Conservation (phyloP, 2,888 invertebrate species). For the Dynastes maya region DNA sequence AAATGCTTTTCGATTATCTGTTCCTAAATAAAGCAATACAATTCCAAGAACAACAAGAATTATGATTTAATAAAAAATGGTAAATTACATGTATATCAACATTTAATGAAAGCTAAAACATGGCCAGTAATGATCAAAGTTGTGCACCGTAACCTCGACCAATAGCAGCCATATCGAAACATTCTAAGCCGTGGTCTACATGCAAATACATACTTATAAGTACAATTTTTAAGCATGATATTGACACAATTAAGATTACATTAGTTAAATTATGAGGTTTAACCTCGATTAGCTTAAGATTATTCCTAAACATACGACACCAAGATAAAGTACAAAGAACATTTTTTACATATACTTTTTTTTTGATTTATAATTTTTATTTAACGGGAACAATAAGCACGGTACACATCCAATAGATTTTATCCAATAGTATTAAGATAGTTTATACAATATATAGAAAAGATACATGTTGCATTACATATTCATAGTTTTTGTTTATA, state of each 20-base stretch:
- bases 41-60: constrained; percentile 26
- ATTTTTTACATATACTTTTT: constrained; percentile 62
- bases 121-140: constrained; percentile 60
- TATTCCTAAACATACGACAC: constrained; percentile 69
- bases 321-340: constrained; percentile 70
- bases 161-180: constrained; percentile 60
- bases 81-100: constrained; percentile 7
- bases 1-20: constrained; percentile 43
- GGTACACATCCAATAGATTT: constrained; percentile 65
- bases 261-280: constrained; percentile 56
- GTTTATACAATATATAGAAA: constrained; percentile 65
- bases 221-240: constrained; percentile 54
- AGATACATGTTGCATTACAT: constrained; percentile 56
- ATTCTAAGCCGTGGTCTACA: constrained; percentile 56
- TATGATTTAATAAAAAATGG: neutral
- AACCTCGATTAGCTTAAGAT: constrained; percentile 56
- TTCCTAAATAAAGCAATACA: constrained; percentile 37
- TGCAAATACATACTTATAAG: constrained; percentile 55
- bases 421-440: constrained; percentile 55
- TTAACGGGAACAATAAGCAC: constrained; percentile 68
- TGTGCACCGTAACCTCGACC: constrained; percentile 62
- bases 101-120: constrained; percentile 45
- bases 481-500: constrained; percentile 52
- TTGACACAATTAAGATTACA: constrained; percentile 54
- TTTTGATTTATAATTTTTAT: constrained; percentile 66